Evolutionary conservation across 2,888 invertebrate species (phyloP).

Genomic region (Coleophora deauratella): DNA sequence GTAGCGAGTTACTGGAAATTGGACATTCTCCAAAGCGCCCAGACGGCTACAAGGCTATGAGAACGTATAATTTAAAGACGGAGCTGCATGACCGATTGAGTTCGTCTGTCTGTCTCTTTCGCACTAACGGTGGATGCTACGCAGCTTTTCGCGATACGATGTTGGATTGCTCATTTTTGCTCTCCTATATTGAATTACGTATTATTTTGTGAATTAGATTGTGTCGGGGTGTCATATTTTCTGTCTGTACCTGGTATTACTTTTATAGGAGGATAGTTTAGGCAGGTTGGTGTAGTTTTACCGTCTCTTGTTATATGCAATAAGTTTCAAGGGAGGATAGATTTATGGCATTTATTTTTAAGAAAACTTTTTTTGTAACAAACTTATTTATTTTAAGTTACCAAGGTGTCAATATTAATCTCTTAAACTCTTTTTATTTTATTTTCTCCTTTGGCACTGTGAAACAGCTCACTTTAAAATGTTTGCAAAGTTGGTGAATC

Average conservation of each 20-base stretch:
- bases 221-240: constrained; percentile 63
- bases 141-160: constrained; percentile 48
- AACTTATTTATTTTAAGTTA: no score
- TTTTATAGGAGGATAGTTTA: constrained; percentile 38
- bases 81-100: constrained; percentile 34
- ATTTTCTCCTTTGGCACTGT: constrained; percentile 42
- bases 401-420: no score
- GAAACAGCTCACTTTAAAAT: constrained; percentile 91
- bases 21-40: constrained; percentile 28
- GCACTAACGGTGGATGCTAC: constrained; percentile 29
- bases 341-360: background rate
- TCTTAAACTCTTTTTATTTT: no score
- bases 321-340: constrained; percentile 3
- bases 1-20: constrained; percentile 15
- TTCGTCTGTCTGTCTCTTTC: constrained; percentile 42
- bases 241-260: constrained; percentile 46
- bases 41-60: constrained; percentile 66
- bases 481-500: constrained; percentile 94
- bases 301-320: constrained; percentile 4
- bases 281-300: constrained; percentile 37
- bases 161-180: constrained; percentile 64
- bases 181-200: constrained; percentile 65
- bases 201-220: constrained; percentile 74
- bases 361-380: constrained; percentile 1
- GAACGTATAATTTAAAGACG: constrained; percentile 74